Conservation (phyloP, 2,113 vertebrate species). For the Lophochroa leadbeateri region DNA sequence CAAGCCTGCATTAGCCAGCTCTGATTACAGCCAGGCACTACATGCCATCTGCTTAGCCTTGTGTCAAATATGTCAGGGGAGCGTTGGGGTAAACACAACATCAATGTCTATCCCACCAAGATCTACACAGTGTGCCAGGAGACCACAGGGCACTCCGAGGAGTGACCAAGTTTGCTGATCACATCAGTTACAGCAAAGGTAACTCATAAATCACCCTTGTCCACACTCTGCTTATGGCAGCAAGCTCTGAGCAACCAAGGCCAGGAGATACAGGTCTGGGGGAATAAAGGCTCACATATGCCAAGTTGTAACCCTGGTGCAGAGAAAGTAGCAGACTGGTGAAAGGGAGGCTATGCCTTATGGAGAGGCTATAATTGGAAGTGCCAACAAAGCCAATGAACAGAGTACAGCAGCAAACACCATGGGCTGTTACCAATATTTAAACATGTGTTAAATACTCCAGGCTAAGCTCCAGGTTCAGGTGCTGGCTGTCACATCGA, state of each 20-base stretch:
- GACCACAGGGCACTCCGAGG: neutral
- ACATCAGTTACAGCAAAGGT: neutral
- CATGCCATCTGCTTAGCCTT: neutral
- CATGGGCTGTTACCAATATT: neutral
- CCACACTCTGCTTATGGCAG: neutral
- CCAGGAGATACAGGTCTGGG: neutral
- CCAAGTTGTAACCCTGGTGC: neutral
- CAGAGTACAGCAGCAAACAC: neutral
- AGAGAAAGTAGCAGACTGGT: neutral
- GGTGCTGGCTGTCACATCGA: neutral
- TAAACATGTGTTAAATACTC: neutral
- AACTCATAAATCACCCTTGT: neutral
- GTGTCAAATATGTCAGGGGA: neutral
- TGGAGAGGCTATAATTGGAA: neutral
- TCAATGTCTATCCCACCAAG: neutral
- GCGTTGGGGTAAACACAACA: neutral
- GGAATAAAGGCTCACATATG: rapidly evolving
- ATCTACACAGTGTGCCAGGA: neutral
- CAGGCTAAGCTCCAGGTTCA: neutral
- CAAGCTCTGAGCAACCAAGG: neutral
- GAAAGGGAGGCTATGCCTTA: neutral
- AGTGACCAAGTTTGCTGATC: neutral
- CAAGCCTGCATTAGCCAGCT: neutral
- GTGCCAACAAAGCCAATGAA: neutral
- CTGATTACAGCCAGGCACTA: neutral